Percentiles rank a stretch among this genome's conserved stretches.
These are phyloP conservation scores for Jordanella pulchra DNA, from an alignment of 2,797 vertebrate species.

Conservation along the genomic window DNA sequence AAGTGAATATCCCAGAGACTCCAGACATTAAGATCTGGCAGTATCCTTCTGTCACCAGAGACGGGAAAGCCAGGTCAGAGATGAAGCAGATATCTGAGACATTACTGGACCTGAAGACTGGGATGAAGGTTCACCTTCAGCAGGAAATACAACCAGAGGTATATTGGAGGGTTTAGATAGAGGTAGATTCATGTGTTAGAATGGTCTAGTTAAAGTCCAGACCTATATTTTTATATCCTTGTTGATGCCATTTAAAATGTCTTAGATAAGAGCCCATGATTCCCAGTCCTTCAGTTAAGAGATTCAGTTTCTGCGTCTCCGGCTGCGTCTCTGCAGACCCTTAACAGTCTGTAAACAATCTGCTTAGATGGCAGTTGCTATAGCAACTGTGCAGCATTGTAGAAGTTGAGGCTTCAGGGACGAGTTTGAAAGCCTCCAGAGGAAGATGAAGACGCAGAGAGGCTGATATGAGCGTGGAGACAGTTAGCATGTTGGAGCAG, in stretches of 20 bases:
- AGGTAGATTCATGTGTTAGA: neutral
- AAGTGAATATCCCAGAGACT: too few species aligned
- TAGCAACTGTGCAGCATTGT: conserved; percentile 15
- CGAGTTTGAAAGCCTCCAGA: neutral
- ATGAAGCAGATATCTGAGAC: neutral
- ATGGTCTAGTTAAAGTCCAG: neutral
- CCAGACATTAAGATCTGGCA: too few species aligned
- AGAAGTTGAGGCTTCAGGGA: conserved; percentile 3
- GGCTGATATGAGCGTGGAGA: neutral
- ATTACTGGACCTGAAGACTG: neutral
- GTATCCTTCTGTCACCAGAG: neutral
- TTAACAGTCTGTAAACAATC: conserved; percentile 37
- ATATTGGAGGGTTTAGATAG: neutral
- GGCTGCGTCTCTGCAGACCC: conserved; percentile 32
- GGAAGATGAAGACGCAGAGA: neutral
- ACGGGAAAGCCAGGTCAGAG: neutral
- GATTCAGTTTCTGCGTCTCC: neutral
- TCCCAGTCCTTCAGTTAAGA: neutral
- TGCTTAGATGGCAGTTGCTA: conserved; percentile 18
- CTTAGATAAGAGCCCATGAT: neutral
- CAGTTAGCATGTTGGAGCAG: neutral
- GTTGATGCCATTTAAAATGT: neutral
- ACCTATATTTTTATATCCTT: neutral
- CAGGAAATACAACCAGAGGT: neutral
- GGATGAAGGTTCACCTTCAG: neutral